Percentiles rank a stretch among this genome's conserved stretches.
Evolutionary conservation across 2,113 vertebrate genomes (phyloP).

Genomic region (Pimephales promelas): DNA sequence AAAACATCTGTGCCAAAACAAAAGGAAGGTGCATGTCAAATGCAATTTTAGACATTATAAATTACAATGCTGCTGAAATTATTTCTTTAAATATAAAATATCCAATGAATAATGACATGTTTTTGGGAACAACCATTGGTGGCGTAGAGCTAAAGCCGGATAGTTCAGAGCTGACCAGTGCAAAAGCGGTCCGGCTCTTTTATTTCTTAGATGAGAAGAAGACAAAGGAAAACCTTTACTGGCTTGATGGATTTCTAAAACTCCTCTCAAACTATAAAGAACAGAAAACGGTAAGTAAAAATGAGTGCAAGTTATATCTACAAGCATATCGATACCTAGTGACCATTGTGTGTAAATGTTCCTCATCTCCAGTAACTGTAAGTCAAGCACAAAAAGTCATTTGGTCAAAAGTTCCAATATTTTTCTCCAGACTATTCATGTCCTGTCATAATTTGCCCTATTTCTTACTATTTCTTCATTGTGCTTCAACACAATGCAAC

Average conservation of each 20-base stretch:
- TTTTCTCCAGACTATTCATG: too few relatives aligned
- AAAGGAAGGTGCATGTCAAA: slow-evolving; percentile 42
- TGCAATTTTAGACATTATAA: slow-evolving; percentile 43
- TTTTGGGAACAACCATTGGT: slow-evolving; percentile 31
- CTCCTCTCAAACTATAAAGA: neutral
- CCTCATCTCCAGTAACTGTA: too few relatives aligned
- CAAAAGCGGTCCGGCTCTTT: slow-evolving; percentile 29
- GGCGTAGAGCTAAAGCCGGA: slow-evolving; percentile 12
- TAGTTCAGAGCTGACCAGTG: neutral
- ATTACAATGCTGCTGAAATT: slow-evolving; percentile 13
- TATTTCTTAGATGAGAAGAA: slow-evolving; percentile 37
- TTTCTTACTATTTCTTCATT: too few relatives aligned
- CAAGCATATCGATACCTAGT: neutral
- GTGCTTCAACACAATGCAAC: too few relatives aligned
- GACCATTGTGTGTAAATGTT: neutral
- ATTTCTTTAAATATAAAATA: slow-evolving; percentile 45
- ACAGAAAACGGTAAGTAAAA: neutral
- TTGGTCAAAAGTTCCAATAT: too few relatives aligned
- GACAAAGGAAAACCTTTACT: too few relatives aligned
- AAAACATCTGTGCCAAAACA: slow-evolving; percentile 43
- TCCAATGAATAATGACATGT: neutral
- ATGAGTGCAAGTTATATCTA: neutral
- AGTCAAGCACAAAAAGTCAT: too few relatives aligned
- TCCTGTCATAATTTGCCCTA: too few relatives aligned
- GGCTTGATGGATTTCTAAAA: slow-evolving; percentile 19